These are phyloP conservation scores for Delichon dasypus DNA, from an alignment of 2,797 vertebrate genomes.

Conservation along the genomic window DNA sequence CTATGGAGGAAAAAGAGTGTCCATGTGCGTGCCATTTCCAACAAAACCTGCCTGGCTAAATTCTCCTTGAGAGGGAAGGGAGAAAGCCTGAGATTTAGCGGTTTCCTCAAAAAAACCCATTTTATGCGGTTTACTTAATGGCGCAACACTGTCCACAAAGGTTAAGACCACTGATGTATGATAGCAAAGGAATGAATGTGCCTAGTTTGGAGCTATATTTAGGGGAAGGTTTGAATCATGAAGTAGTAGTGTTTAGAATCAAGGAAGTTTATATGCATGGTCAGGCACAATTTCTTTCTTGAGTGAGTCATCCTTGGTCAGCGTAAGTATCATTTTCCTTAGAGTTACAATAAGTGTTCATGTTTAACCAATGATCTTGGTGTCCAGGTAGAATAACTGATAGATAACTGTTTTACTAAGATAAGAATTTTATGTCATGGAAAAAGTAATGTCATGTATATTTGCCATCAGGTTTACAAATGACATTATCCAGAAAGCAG, in stretches of 20 bases:
- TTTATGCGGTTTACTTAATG: neutral
- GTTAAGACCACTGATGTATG: neutral
- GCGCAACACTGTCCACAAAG: neutral
- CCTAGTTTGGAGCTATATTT: neutral
- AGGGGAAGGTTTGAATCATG: neutral
- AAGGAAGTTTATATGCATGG: conserved; percentile 26
- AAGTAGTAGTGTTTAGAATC: neutral
- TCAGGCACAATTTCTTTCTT: conserved; percentile 21
- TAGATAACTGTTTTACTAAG: neutral
- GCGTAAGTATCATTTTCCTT: neutral
- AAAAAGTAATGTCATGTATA: neutral
- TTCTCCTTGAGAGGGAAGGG: neutral
- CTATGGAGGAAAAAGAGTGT: neutral
- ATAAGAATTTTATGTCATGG: neutral
- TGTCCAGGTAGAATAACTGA: neutral
- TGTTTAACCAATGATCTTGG: neutral
- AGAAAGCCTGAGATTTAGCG: neutral
- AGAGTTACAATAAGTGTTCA: neutral
- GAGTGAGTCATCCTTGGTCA: conserved; percentile 25
- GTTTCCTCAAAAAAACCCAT: neutral
- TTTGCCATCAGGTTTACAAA: neutral
- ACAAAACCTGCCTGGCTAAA: conserved; percentile 3
- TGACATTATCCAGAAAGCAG: neutral
- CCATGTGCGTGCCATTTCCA: neutral
- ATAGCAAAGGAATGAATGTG: neutral